Conservation (phyloP, 2,113 vertebrate genomes). For the Dromas ardeola region DNA sequence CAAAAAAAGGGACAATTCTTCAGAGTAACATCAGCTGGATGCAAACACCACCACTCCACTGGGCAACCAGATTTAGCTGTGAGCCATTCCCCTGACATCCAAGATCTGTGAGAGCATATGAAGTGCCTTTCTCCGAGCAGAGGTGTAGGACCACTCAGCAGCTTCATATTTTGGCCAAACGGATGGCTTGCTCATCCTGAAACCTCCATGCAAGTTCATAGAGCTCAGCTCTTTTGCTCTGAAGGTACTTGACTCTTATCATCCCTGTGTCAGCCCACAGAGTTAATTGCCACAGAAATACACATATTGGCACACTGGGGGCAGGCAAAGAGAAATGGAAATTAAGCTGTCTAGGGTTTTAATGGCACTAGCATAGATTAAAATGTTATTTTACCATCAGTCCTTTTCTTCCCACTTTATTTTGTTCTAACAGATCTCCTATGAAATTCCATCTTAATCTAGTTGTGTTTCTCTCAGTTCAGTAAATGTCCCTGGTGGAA, state of each 20-base stretch:
- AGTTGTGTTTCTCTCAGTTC: neutral
- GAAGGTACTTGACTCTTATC: neutral
- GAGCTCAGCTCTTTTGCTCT: neutral
- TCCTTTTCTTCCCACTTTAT: neutral
- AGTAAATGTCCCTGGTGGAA: neutral
- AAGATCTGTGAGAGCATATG: neutral
- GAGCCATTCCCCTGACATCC: neutral
- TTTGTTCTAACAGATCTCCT: neutral
- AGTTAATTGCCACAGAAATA: neutral
- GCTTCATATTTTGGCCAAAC: neutral
- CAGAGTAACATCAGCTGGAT: neutral
- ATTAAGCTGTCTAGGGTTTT: neutral
- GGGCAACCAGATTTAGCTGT: neutral
- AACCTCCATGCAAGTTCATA: neutral
- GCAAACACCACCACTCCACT: neutral
- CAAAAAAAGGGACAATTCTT: neutral
- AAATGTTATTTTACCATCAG: neutral
- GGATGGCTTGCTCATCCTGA: neutral
- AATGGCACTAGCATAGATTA: neutral
- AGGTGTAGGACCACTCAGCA: neutral
- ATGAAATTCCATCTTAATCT: slow-evolving; percentile 1
- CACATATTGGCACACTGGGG: neutral
- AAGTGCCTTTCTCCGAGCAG: neutral
- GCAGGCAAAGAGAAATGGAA: neutral
- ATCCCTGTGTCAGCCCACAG: neutral